Evolutionary conservation across 1,140 invertebrate genomes (phyloP).

Genomic region (Scaptomyza hsui): DNA sequence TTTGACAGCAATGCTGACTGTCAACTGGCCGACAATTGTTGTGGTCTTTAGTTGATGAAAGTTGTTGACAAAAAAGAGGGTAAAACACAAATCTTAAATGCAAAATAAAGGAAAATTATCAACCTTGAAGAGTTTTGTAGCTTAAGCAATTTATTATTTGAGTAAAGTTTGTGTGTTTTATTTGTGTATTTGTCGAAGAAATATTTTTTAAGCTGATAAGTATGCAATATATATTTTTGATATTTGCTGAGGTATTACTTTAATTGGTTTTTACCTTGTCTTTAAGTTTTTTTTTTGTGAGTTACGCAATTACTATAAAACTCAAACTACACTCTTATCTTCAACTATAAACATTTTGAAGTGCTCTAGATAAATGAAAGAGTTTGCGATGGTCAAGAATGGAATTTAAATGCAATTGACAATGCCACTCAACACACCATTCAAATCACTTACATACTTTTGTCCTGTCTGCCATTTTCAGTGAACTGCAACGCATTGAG

Average conservation of each 20-base stretch:
- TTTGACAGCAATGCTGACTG: constrained; percentile 8
- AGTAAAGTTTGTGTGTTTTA: too few relatives aligned
- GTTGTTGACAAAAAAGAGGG: neutral
- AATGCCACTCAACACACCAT: neutral
- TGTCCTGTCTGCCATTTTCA: constrained; percentile 60
- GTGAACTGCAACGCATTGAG: constrained; percentile 89
- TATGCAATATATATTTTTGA: too few relatives aligned
- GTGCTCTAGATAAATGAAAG: neutral
- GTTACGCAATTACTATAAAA: too few relatives aligned
- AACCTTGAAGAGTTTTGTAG: too few relatives aligned
- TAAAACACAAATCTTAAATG: constrained; percentile 3
- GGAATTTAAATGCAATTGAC: neutral
- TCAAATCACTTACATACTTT: constrained; percentile 3
- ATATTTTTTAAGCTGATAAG: too few relatives aligned
- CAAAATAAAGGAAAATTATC: too few relatives aligned
- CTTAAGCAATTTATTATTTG: constrained; percentile 1
- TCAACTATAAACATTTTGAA: neutral
- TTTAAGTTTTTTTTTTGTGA: neutral
- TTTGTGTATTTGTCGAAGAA: too few relatives aligned
- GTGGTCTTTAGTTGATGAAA: constrained; percentile 17
- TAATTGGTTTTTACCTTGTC: neutral
- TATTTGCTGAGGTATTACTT: too few relatives aligned
- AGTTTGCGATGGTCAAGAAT: neutral
- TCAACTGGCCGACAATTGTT: constrained; percentile 25
- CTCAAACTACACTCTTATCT: neutral